Evolutionary conservation across 2,797 vertebrate genomes (phyloP).

Genomic region (Hylomyscus alleni): DNA sequence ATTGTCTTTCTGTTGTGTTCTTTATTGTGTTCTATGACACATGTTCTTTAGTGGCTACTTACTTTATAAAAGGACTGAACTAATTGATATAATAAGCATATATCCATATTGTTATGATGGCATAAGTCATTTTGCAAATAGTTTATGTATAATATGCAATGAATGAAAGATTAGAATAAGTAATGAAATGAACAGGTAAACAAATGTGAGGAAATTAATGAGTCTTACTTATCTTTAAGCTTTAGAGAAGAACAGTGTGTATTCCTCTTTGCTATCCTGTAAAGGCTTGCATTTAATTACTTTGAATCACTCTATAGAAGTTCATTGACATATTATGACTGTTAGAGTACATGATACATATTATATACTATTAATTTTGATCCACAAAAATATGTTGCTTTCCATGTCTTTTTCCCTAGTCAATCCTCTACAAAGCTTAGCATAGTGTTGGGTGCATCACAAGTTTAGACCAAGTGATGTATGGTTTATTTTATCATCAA

Average conservation of each 20-base stretch:
- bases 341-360: neutral
- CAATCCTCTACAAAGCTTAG: neutral
- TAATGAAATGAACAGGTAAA: neutral
- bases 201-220: neutral
- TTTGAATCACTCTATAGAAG: neutral
- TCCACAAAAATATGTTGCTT: neutral
- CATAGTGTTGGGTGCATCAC: neutral
- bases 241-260: neutral
- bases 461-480: neutral
- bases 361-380: neutral
- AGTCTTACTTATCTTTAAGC: neutral
- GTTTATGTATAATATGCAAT: slow-evolving; percentile 6
- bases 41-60: slow-evolving; percentile 11
- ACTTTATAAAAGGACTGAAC: neutral
- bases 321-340: neutral
- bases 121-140: neutral
- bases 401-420: neutral
- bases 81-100: slow-evolving; percentile 3
- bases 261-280: neutral
- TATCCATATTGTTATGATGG: neutral
- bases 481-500: neutral
- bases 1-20: neutral
- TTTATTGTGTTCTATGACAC: too few relatives aligned
- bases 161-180: neutral
- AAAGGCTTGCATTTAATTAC: neutral